phyloP scores from a whole-genome alignment of 2,797 vertebrate species.

The Premnoplex brunnescens region DNA sequence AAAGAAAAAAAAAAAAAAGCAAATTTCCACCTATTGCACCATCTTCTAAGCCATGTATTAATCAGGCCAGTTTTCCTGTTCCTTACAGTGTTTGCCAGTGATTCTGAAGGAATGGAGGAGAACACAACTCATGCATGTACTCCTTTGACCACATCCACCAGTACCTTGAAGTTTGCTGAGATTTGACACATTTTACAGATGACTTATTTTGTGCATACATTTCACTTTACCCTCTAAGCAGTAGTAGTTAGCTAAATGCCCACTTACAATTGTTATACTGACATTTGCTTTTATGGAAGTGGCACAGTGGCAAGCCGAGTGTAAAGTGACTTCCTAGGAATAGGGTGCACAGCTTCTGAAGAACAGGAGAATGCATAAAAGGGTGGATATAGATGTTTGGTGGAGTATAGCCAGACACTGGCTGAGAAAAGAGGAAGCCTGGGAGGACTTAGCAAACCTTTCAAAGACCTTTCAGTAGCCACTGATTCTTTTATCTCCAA shows the following conservation, averaged over 20 bases:
- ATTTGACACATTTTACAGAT: background rate
- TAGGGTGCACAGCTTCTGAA: background rate
- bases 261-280: background rate
- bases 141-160: background rate
- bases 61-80: background rate
- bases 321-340: background rate
- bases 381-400: background rate
- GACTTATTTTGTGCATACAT: background rate
- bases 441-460: background rate
- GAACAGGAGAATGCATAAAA: background rate
- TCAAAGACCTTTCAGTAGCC: background rate
- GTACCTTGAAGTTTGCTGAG: background rate
- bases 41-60: background rate
- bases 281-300: background rate
- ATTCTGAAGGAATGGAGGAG: background rate
- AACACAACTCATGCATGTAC: background rate
- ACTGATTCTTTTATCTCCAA: background rate
- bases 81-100: background rate
- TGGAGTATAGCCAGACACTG: background rate
- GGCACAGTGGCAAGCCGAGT: background rate
- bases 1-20: background rate
- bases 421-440: background rate
- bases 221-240: background rate
- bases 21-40: background rate
- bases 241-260: background rate